Evolutionary conservation across 2,797 vertebrate species (phyloP).

Genomic region (Thaleichthys pacificus): DNA sequence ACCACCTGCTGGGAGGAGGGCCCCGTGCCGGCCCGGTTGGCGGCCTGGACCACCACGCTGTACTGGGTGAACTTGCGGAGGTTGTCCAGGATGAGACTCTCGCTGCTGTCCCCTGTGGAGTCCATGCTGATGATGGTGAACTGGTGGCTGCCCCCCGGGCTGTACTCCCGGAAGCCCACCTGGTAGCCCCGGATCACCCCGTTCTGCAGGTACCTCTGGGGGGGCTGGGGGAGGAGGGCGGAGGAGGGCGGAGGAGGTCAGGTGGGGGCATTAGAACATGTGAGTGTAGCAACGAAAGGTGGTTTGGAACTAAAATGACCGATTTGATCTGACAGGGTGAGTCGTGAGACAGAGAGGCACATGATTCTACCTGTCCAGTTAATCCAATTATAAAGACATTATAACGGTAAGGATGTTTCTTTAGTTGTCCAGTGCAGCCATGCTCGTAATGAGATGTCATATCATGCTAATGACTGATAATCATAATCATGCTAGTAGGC

Average conservation of each 20-base stretch:
- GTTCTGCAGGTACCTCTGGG: slow-evolving; percentile 93
- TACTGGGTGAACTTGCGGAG: slow-evolving; percentile 98
- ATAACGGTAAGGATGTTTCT: background rate
- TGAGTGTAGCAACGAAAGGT: background rate
- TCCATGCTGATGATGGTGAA: slow-evolving; percentile 97
- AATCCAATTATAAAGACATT: background rate
- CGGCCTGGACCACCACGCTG: slow-evolving; percentile 96
- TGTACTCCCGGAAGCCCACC: slow-evolving; percentile 97
- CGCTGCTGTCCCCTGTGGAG: slow-evolving; percentile 90
- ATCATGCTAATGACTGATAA: too few relatives aligned
- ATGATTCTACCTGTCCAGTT: too few relatives aligned
- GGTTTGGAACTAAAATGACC: background rate
- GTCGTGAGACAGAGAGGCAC: too few relatives aligned
- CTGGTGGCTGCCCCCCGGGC: slow-evolving; percentile 92
- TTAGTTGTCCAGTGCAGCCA: background rate
- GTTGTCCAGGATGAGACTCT: slow-evolving; percentile 91
- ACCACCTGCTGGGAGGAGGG: slow-evolving; percentile 98
- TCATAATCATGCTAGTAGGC: too few relatives aligned
- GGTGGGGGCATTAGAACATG: background rate
- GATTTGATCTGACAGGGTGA: too few relatives aligned
- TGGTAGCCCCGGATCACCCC: slow-evolving; percentile 97
- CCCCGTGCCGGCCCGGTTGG: slow-evolving; percentile 93
- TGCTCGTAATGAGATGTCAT: background rate
- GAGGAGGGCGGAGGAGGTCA: background rate
- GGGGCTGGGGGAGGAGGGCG: slow-evolving; percentile 75